Evolutionary conservation across 2,113 vertebrate species (phyloP).

Genomic region (Tursiops truncatus): DNA sequence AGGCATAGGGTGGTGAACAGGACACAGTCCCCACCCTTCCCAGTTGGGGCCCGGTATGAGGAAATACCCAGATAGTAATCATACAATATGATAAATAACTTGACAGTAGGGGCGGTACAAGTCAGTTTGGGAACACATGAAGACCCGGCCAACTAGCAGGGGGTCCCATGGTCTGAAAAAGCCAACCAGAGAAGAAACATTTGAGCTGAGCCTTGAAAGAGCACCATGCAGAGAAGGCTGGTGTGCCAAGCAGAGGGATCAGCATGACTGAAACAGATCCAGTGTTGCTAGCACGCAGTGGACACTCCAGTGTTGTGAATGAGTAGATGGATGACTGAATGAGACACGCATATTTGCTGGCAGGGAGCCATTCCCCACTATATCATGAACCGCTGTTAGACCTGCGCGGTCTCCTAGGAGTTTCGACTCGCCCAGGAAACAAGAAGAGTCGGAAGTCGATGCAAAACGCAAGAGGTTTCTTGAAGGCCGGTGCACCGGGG

Average conservation of each 20-base stretch:
- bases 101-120: not conserved
- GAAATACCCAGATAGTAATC: not conserved
- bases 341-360: not conserved
- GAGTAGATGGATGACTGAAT: not conserved
- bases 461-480: no score
- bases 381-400: not conserved
- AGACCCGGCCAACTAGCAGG: not conserved
- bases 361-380: not conserved
- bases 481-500: no score
- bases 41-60: not conserved
- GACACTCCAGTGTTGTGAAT: not conserved
- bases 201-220: not conserved
- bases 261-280: not conserved
- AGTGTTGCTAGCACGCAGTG: not conserved
- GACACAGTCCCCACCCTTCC: not conserved
- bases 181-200: not conserved
- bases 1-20: not conserved
- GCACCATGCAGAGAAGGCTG: not conserved
- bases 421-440: no score
- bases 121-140: not conserved
- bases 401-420: no score
- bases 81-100: not conserved
- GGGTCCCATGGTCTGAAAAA: not conserved
- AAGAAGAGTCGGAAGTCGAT: no score
- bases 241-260: not conserved